Evolutionary conservation across 2,888 invertebrate species (phyloP), one percentile per base, ranked within the genome.

Genomic region (Papilio gigon): DNA sequence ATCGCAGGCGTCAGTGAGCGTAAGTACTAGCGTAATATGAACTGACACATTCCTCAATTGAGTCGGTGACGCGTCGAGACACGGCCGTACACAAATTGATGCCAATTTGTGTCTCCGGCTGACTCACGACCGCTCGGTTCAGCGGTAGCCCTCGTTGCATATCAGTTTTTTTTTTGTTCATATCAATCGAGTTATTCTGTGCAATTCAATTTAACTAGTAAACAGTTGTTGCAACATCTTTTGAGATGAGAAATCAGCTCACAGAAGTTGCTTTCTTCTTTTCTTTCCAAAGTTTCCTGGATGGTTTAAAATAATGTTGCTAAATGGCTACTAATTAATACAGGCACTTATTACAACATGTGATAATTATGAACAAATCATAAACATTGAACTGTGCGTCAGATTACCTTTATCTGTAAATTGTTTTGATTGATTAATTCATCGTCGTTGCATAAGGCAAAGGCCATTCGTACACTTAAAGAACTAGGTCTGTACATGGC

Each of bases 31-130:
- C 72, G 73, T 83, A 81, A 85, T 85, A 82, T 84, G 75, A 83
- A 86, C 87, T 88, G 91, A 88, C 89, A 90, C 90, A 91, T 90
- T 88, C 89, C 85, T 90, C 90, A 92, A 91, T 92, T 90, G 90
- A 86, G 84, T 81, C 77, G 77, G 77, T 84, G 81, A 83, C 84
- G 84, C 78, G 80, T 80, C 78, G 80, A 81, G 84, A 83, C 86
- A 86, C 87, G 53, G 27, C 12, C 53, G 53, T 53, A 53, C 88
- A 87, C 88, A 80, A 91, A 91, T 92, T 91, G 91, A 88, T 89
- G 82, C 84, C 89, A 92, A 92, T 92, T 91, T 88, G 82, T 83
- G 87, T 83, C 89, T 86, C 90, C 87, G 87, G 83, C 85, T 86
- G 87, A 85, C 78, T 90, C 90, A 91, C 79, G 76, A 76, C 76